These are phyloP conservation scores for Eupithecia insigniata DNA, from an alignment of 2,888 invertebrate genomes.

Conservation along the genomic window DNA sequence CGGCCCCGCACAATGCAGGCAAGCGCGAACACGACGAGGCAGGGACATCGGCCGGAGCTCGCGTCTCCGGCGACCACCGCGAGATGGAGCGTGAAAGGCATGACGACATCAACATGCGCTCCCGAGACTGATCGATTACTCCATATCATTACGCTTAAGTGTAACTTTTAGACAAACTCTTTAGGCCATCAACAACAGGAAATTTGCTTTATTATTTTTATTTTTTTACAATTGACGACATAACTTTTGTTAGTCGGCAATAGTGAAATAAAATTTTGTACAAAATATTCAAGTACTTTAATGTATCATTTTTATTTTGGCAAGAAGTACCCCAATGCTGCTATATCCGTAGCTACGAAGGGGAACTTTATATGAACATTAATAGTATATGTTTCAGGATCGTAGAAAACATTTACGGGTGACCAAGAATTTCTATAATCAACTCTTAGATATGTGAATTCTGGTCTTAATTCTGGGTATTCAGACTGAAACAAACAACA, in stretches of 20 bases:
- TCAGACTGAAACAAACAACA: slow-evolving; percentile 46
- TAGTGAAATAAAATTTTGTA: slow-evolving; percentile 74
- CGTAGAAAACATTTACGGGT: slow-evolving; percentile 44
- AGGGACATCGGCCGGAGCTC: slow-evolving; percentile 74
- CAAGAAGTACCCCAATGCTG: slow-evolving; percentile 53
- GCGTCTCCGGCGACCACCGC: slow-evolving; percentile 79
- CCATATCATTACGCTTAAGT: slow-evolving; percentile 46
- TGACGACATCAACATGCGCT: slow-evolving; percentile 77
- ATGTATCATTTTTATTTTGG: slow-evolving; percentile 24
- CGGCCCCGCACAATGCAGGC: slow-evolving; percentile 68
- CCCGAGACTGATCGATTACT: slow-evolving; percentile 61
- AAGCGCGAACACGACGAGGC: slow-evolving; percentile 77
- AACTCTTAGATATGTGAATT: slow-evolving; percentile 50
- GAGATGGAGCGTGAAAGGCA: slow-evolving; percentile 76
- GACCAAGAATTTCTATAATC: slow-evolving; percentile 52
- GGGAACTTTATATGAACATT: slow-evolving; percentile 54
- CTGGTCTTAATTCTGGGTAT: slow-evolving; percentile 31
- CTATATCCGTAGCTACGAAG: slow-evolving; percentile 49
- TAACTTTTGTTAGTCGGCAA: slow-evolving; percentile 78
- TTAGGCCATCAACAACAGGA: slow-evolving; percentile 70
- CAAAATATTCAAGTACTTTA: slow-evolving; percentile 43
- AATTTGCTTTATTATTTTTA: slow-evolving; percentile 75
- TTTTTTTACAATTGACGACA: slow-evolving; percentile 77
- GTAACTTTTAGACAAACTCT: slow-evolving; percentile 57
- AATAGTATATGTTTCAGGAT: slow-evolving; percentile 38